Conservation (phyloP, 2,888 invertebrate genomes). For the Lamproptera curius region DNA sequence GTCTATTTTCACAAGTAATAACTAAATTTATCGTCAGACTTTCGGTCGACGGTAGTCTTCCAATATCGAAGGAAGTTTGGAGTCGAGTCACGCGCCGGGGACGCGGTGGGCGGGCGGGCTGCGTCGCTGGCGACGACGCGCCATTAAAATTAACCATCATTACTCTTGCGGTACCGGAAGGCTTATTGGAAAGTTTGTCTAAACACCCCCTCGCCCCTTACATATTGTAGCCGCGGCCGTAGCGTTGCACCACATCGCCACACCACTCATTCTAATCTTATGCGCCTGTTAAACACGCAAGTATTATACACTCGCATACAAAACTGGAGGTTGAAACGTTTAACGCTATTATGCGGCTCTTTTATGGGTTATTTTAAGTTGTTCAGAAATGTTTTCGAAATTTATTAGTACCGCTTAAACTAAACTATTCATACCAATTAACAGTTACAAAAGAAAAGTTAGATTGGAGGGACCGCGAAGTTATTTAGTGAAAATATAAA, state of each 20-base stretch:
- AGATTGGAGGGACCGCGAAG: too few species aligned
- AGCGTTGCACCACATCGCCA: conserved; percentile 29
- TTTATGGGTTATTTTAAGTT: too few species aligned
- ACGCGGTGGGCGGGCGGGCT: conserved; percentile 40
- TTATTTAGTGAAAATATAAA: too few species aligned
- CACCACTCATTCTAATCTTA: conserved; percentile 23
- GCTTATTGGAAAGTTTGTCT: conserved; percentile 69
- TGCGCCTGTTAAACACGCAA: conserved; percentile 19
- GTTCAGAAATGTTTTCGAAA: too few species aligned
- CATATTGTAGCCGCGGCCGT: conserved; percentile 64
- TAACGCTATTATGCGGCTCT: neutral
- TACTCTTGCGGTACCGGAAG: conserved; percentile 72
- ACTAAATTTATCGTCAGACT: conserved; percentile 77
- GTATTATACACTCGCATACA: conserved; percentile 9
- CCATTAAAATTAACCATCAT: conserved; percentile 78
- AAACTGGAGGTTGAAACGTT: too few species aligned
- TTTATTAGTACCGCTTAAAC: too few species aligned
- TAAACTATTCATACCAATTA: too few species aligned
- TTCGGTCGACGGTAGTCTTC: conserved; percentile 65
- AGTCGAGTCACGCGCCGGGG: conserved; percentile 61
- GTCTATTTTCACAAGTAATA: conserved; percentile 78
- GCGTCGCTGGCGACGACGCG: conserved; percentile 60
- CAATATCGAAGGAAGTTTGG: conserved; percentile 60
- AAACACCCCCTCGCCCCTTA: conserved; percentile 52
- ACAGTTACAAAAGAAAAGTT: too few species aligned